Evolutionary conservation across 2,797 vertebrate genomes (phyloP).

Genomic region (Anolis apletophallus): DNA sequence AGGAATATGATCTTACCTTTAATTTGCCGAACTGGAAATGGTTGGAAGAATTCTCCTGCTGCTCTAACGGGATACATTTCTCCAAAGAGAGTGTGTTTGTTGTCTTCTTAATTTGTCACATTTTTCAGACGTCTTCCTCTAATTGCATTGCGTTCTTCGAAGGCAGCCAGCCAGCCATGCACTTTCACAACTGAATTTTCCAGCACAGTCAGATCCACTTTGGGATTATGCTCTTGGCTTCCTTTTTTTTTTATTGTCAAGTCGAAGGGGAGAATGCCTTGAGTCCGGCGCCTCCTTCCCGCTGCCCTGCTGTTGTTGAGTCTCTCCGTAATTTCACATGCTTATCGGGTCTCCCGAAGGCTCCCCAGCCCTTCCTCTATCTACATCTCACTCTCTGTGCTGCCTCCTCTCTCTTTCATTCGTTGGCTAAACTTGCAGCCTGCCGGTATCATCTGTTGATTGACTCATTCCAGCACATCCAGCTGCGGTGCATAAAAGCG

Average conservation of each 20-base stretch:
- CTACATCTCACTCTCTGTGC: conserved; percentile 7
- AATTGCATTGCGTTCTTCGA: conserved; percentile 22
- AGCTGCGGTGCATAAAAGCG: conserved; percentile 71
- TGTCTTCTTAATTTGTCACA: conserved; percentile 36
- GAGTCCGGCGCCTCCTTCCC: neutral
- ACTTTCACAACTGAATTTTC: neutral
- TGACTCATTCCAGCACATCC: conserved; percentile 56
- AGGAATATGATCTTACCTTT: conserved; percentile 63
- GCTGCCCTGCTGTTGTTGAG: neutral
- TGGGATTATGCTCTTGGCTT: neutral
- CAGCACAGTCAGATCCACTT: neutral
- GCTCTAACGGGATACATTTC: conserved; percentile 47
- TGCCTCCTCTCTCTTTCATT: conserved; percentile 47
- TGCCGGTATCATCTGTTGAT: conserved; percentile 58
- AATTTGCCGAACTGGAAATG: conserved; percentile 30
- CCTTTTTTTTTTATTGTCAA: neutral
- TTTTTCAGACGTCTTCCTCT: conserved; percentile 34
- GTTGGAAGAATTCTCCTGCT: conserved; percentile 45
- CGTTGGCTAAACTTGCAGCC: conserved; percentile 49
- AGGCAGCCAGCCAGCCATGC: neutral
- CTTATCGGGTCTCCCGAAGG: neutral
- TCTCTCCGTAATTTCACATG: neutral
- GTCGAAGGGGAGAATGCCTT: neutral
- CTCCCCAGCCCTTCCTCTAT: conserved; percentile 1
- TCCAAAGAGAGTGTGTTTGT: neutral